Evolutionary conservation across 2,888 invertebrate species (phyloP).

Genomic region (Lithophane ornitopus): DNA sequence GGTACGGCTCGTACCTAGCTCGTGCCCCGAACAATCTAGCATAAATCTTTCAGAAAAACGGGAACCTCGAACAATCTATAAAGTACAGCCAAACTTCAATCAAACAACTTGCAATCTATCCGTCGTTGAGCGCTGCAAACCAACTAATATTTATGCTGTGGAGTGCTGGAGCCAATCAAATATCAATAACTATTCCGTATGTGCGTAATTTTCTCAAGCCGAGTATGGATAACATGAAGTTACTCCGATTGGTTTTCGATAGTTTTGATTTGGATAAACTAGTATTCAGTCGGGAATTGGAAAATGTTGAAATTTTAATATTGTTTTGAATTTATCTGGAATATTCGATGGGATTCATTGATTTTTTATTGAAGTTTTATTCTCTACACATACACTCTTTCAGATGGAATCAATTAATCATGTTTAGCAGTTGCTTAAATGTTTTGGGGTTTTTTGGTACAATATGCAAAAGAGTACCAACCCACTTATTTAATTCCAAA

Average conservation of each 20-base stretch:
- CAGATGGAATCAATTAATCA: not conserved
- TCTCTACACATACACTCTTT: not conserved
- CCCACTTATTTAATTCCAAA: not conserved
- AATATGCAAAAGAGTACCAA: not conserved
- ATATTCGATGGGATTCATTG: not conserved
- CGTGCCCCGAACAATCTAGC: not conserved
- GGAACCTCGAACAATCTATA: constrained; percentile 22
- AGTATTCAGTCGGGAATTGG: constrained; percentile 28
- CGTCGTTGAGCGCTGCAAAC: constrained; percentile 55
- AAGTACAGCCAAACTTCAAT: constrained; percentile 37
- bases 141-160: constrained; percentile 74
- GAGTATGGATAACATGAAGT: constrained; percentile 63
- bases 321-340: constrained; percentile 9
- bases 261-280: constrained; percentile 42
- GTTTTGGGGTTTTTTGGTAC: too few relatives aligned
- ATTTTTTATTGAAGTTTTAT: not conserved
- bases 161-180: constrained; percentile 68
- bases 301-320: constrained; percentile 28
- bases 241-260: constrained; percentile 62
- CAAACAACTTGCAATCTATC: constrained; percentile 64
- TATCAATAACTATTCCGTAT: constrained; percentile 67
- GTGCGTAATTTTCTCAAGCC: constrained; percentile 68
- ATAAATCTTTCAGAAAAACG: constrained; percentile 11
- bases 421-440: not conserved
- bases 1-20: not conserved